Evolutionary conservation across 2,888 invertebrate species (phyloP).

Genomic region (Danaus chrysippus): DNA sequence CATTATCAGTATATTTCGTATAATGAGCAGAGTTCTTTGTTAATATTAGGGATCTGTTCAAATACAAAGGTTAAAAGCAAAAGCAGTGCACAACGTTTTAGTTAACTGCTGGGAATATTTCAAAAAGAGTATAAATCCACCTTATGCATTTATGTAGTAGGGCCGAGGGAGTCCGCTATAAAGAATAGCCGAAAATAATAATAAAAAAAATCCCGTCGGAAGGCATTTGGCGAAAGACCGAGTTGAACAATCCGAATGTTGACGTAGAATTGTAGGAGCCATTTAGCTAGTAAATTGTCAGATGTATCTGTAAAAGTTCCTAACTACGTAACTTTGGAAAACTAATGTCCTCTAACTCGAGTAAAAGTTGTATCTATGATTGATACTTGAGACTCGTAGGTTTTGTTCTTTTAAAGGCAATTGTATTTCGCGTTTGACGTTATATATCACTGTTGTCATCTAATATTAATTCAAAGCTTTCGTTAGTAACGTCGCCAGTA

Average conservation of each 20-base stretch:
- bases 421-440: too few species aligned
- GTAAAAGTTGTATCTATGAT: constrained; percentile 20
- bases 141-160: too few species aligned
- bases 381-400: constrained; percentile 13
- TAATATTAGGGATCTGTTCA: neutral
- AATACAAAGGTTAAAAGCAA: neutral
- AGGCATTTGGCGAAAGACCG: constrained; percentile 9
- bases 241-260: constrained; percentile 25
- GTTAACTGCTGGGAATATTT: neutral
- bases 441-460: too few species aligned
- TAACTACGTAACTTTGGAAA: constrained; percentile 28
- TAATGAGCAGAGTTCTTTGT: constrained; percentile 34
- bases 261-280: constrained; percentile 30
- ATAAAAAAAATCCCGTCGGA: neutral
- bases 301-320: constrained; percentile 28
- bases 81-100: too few species aligned
- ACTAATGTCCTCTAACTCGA: constrained; percentile 24
- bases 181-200: neutral
- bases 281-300: constrained; percentile 31
- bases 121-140: neutral
- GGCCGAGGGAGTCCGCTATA: too few species aligned
- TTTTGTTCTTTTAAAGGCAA: constrained; percentile 2
- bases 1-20: constrained; percentile 35
- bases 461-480: too few species aligned
- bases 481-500: too few species aligned